Conservation (phyloP, 1,140 invertebrate species). For the Lamellibrachia luymesi region DNA sequence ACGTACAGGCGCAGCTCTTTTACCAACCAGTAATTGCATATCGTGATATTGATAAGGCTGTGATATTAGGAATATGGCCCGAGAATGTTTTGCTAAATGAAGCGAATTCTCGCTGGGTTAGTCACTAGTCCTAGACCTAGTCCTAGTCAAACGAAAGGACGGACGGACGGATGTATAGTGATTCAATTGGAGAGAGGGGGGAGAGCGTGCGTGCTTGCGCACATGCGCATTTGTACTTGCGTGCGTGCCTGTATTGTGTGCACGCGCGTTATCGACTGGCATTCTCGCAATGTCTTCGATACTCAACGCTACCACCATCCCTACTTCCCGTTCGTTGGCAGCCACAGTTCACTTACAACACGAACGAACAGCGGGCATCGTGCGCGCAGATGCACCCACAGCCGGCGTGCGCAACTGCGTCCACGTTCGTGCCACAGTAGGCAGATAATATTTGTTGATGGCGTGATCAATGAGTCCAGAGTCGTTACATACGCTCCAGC, state of each 20-base stretch:
- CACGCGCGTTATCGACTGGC: background rate
- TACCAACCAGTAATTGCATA: too few species aligned
- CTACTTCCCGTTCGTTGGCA: background rate
- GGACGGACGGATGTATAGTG: conserved; percentile 2
- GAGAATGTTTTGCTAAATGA: too few species aligned
- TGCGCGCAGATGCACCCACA: background rate
- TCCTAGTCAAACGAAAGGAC: background rate
- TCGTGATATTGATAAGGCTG: too few species aligned
- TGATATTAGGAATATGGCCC: too few species aligned
- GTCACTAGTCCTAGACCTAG: background rate
- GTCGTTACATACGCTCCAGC: background rate
- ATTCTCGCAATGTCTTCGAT: background rate
- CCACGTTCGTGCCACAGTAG: background rate
- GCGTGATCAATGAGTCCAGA: background rate
- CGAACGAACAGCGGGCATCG: background rate
- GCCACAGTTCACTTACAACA: background rate
- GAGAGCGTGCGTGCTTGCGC: background rate
- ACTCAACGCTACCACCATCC: background rate
- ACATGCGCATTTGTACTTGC: background rate
- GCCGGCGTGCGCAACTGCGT: background rate
- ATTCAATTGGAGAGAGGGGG: background rate
- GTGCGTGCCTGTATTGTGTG: background rate
- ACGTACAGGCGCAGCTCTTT: too few species aligned
- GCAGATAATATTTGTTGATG: conserved; percentile 1
- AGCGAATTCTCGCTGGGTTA: background rate